These are phyloP conservation scores for Acipenser transmontanus DNA, from an alignment of 2,797 vertebrate genomes.

Conservation along the genomic window DNA sequence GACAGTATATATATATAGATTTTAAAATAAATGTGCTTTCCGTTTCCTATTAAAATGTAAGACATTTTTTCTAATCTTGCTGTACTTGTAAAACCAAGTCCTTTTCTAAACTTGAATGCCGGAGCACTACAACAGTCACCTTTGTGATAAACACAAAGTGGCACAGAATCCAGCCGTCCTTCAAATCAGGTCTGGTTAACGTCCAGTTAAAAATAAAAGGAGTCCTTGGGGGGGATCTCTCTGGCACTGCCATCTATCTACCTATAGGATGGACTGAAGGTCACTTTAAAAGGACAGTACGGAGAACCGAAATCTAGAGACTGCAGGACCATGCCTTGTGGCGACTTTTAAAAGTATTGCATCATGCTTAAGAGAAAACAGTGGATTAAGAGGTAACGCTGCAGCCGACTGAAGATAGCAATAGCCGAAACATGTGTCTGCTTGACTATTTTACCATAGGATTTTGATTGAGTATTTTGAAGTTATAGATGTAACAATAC, in stretches of 20 bases:
- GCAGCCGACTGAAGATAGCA: too few species aligned
- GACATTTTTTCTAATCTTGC: background rate
- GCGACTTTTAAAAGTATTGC: too few species aligned
- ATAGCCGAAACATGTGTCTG: too few species aligned
- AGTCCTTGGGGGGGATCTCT: conserved; percentile 6
- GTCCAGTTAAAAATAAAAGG: conserved; percentile 30
- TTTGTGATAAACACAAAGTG: conserved; percentile 37
- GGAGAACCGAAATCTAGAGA: background rate
- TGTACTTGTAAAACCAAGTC: background rate
- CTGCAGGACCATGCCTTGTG: too few species aligned
- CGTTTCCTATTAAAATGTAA: background rate
- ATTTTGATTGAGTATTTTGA: too few species aligned
- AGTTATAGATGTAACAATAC: too few species aligned
- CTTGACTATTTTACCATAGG: too few species aligned
- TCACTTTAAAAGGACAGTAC: conserved; percentile 4
- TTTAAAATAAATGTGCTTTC: too few species aligned
- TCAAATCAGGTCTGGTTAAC: conserved; percentile 39
- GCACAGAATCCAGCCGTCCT: conserved; percentile 48
- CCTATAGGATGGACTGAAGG: background rate
- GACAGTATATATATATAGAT: too few species aligned
- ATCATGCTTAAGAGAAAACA: too few species aligned
- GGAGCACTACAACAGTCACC: conserved; percentile 18
- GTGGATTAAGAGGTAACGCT: too few species aligned
- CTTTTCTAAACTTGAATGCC: background rate
- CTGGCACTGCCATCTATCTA: background rate